Base-by-base conservation (phyloP, 2,797 vertebrate genomes). In the Chanos chanos region DNA sequence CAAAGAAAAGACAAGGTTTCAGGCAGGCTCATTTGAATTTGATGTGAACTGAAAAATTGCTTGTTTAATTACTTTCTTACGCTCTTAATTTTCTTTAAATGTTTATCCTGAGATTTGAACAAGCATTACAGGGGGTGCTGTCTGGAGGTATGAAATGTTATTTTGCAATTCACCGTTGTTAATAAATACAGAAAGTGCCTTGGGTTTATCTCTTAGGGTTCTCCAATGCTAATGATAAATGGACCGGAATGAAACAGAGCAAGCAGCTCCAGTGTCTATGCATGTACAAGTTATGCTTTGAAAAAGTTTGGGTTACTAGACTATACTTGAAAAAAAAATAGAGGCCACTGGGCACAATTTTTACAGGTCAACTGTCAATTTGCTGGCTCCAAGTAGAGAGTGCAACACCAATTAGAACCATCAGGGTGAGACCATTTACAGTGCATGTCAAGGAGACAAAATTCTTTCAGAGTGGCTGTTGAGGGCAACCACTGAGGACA, bases 311-410 rank as follows among this genome's bases (percentile, higher is more conserved):
- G 53, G 40, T 43, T 64, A 56, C 64, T 61, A 22, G 8, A 55
- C 41, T 64, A 53, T 18, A 39, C 63, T 39, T 28, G 62, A 56
- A 64, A 63, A 56, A 64, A 63, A 72, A 65, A 68, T 50, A 66
- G 22, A 48, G 41, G 64, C 62, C 30, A 4, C 61, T 72, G 69
- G 71, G 72, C 40, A 31, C 31, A 70, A 54, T 81, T 56, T 81
- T 74, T 30, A 70, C 13, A 64, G 74, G 80, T 81, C 77, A 82
- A 78, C 84, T 81, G 69, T 40, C 73, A 64, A 67, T 59, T 52
- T 71, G 65, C 48, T 72, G 73, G 70, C 71, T 62, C 30, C 25
- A 51, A 75, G 63, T 73, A 65, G 50, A 16, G 61, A 72, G 68
- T 59, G 61, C 55, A 62, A 31, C 73, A 72, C 72, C 57, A 70